Evolutionary conservation across 2,797 vertebrate genomes (phyloP).

Genomic region (Brotula barbata): DNA sequence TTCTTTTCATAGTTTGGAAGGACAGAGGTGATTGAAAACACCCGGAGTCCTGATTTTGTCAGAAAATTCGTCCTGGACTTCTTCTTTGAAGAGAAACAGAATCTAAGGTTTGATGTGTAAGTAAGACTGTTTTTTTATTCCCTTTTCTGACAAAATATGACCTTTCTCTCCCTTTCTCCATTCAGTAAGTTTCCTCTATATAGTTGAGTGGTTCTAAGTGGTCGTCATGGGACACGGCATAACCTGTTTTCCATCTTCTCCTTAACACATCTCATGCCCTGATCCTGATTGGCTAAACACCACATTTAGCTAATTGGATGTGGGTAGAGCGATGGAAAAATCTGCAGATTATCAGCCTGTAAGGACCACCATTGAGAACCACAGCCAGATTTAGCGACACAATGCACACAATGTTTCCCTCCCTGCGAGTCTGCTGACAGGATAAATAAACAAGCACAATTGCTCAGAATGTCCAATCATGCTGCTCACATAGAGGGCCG

Average conservation of each 20-base stretch:
- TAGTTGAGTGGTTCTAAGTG: background rate
- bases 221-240: background rate
- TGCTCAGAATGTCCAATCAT: constrained; percentile 21
- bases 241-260: background rate
- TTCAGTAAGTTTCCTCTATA: background rate
- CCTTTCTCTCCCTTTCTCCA: background rate
- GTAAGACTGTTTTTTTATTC: constrained; percentile 55
- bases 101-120: constrained; percentile 96
- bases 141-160: constrained; percentile 5
- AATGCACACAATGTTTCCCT: constrained; percentile 4
- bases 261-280: background rate
- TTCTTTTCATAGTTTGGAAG: constrained; percentile 85
- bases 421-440: constrained; percentile 19
- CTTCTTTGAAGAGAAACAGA: constrained; percentile 98
- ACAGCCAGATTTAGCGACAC: background rate
- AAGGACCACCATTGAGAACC: background rate
- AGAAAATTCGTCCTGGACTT: constrained; percentile 96
- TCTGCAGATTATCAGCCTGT: no score
- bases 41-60: constrained; percentile 94
- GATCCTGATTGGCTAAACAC: no score
- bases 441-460: constrained; percentile 28
- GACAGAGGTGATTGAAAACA: constrained; percentile 96
- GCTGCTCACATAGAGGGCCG: constrained; percentile 17
- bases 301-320: no score
- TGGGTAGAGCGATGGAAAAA: no score